Evolutionary conservation across 2,113 vertebrate species (phyloP).

Genomic region (Perca schrenkii): DNA sequence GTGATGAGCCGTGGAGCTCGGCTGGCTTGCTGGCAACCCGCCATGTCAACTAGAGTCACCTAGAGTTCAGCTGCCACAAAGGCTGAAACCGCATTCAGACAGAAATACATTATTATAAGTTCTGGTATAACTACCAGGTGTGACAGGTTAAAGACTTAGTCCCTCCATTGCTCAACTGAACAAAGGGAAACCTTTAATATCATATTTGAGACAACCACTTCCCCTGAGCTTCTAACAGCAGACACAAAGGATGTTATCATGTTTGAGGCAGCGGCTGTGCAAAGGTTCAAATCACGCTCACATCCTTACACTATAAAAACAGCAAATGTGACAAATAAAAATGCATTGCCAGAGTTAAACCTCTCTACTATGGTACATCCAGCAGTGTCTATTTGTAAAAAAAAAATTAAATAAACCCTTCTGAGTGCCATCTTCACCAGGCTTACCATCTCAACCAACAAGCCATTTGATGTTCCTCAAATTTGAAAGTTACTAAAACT

Average conservation of each 20-base stretch:
- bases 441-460: neutral
- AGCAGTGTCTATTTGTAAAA: slow-evolving; percentile 28
- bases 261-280: neutral
- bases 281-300: slow-evolving; percentile 6
- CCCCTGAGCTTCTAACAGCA: neutral
- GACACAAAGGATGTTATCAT: slow-evolving; percentile 1
- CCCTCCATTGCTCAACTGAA: neutral
- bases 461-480: no score
- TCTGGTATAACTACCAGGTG: slow-evolving; percentile 4
- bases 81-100: slow-evolving; percentile 10
- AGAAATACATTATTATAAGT: slow-evolving; percentile 10
- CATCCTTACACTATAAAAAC: neutral
- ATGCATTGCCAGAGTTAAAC: neutral
- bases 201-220: slow-evolving; percentile 6
- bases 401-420: neutral
- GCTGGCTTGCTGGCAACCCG: slow-evolving; percentile 57
- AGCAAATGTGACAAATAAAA: slow-evolving; percentile 8
- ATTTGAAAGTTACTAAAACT: no score
- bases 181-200: slow-evolving; percentile 25
- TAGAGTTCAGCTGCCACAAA: slow-evolving; percentile 62
- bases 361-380: slow-evolving; percentile 11
- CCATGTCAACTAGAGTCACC: slow-evolving; percentile 66
- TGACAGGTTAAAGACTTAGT: neutral
- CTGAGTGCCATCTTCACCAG: neutral
- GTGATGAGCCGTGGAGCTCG: slow-evolving; percentile 52